Percentiles rank a stretch among this genome's conserved stretches.
These are phyloP conservation scores for Priapulus caudatus DNA, from an alignment of 2,888 invertebrate genomes.

Conservation along the genomic window DNA sequence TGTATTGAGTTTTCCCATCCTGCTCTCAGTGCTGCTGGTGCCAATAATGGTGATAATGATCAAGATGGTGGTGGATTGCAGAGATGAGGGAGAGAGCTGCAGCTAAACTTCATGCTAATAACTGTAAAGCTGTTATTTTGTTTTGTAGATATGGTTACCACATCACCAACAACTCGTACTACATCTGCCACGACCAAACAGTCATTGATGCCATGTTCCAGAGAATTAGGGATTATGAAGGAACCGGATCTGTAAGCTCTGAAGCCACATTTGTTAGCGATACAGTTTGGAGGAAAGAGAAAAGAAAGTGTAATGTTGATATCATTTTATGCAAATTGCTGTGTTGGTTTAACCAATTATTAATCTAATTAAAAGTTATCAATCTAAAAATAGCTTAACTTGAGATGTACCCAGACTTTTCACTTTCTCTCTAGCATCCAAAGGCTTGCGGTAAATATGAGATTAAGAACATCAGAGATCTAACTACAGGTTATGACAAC, in stretches of 20 bases:
- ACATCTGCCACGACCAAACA: conserved; percentile 61
- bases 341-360: too few relatives aligned
- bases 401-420: too few relatives aligned
- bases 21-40: too few relatives aligned
- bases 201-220: conserved; percentile 64
- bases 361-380: too few relatives aligned
- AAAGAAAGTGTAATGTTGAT: not conserved
- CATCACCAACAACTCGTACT: conserved; percentile 74
- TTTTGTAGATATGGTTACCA: conserved; percentile 69
- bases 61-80: conserved; percentile 3
- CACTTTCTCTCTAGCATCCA: conserved; percentile 41
- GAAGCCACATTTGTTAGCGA: conserved; percentile 18
- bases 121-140: too few relatives aligned
- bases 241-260: conserved; percentile 49
- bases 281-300: conserved; percentile 31
- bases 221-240: conserved; percentile 59
- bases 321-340: too few relatives aligned
- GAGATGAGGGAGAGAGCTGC: not conserved
- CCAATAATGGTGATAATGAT: too few relatives aligned
- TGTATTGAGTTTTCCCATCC: conserved; percentile 8
- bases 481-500: conserved; percentile 74
- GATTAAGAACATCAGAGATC: conserved; percentile 64
- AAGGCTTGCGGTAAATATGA: conserved; percentile 37
- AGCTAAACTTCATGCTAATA: too few relatives aligned
- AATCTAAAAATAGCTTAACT: too few relatives aligned